Conservation (phyloP, 1,140 invertebrate genomes). For the Hetaerina americana region DNA sequence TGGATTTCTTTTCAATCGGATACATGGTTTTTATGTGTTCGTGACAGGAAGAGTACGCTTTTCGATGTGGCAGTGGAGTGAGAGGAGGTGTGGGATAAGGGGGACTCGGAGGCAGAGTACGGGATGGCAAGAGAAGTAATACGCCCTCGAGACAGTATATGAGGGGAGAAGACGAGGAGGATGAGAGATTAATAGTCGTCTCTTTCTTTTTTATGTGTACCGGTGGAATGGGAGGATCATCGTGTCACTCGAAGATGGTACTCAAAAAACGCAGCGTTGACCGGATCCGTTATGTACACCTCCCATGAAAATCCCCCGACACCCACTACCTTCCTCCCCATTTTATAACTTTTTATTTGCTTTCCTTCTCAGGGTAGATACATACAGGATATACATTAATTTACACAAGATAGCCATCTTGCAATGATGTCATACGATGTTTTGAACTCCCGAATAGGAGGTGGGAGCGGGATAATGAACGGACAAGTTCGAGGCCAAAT, state of each 20-base stretch:
- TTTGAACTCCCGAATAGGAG: background rate
- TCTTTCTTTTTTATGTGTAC: no score
- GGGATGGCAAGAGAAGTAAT: background rate
- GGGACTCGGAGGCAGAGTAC: background rate
- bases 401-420: background rate
- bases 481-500: no score
- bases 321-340: background rate
- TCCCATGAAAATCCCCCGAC: no score
- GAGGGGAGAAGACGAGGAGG: background rate
- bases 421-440: background rate
- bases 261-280: background rate
- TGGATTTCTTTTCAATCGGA: no score
- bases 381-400: background rate
- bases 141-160: background rate
- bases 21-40: background rate
- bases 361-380: background rate
- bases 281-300: background rate
- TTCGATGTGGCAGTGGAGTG: background rate
- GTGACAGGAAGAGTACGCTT: background rate
- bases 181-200: background rate
- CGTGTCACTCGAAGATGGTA: background rate
- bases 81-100: background rate
- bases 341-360: background rate
- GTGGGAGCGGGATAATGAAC: no score
- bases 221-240: background rate